Conservation (phyloP, 2,888 invertebrate species). For the Meteorus colon region DNA sequence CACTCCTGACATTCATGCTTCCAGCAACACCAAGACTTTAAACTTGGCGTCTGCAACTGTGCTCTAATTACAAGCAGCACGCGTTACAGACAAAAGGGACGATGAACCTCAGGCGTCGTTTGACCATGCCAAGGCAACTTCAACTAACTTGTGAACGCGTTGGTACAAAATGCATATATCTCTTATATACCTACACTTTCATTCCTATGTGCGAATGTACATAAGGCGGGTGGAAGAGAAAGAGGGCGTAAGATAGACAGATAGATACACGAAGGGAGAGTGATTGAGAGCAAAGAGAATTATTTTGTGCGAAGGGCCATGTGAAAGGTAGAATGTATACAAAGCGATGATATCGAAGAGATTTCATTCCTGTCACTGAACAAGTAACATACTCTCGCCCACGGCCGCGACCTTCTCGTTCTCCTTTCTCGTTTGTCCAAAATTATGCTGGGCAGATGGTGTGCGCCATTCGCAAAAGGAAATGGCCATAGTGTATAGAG, state of each 20-base stretch:
- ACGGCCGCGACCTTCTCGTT: conserved; percentile 19
- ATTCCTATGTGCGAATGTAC: neutral
- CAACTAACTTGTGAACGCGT: conserved; percentile 15
- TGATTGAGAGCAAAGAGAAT: conserved; percentile 11
- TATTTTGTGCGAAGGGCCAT: conserved; percentile 9
- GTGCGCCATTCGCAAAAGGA: neutral
- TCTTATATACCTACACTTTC: too few species aligned
- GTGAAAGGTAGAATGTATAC: conserved; percentile 10
- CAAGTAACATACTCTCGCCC: conserved; percentile 23
- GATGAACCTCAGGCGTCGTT: conserved; percentile 1
- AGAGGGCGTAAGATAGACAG: too few species aligned
- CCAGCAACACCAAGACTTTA: conserved; percentile 2
- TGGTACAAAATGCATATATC: conserved; percentile 2
- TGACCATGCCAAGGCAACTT: conserved; percentile 21
- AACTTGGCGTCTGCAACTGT: conserved; percentile 23
- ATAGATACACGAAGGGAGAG: neutral
- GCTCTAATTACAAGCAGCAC: conserved; percentile 22
- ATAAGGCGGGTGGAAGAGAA: neutral
- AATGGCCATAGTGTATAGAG: neutral
- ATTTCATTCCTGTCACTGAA: conserved; percentile 15
- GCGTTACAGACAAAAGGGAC: conserved; percentile 29
- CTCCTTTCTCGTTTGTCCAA: conserved; percentile 14
- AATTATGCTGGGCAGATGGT: conserved; percentile 26
- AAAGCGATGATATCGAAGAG: conserved; percentile 30
- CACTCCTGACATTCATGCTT: conserved; percentile 27